Base-by-base conservation (phyloP, 2,888 invertebrate species). In the Entomobrya proxima region DNA sequence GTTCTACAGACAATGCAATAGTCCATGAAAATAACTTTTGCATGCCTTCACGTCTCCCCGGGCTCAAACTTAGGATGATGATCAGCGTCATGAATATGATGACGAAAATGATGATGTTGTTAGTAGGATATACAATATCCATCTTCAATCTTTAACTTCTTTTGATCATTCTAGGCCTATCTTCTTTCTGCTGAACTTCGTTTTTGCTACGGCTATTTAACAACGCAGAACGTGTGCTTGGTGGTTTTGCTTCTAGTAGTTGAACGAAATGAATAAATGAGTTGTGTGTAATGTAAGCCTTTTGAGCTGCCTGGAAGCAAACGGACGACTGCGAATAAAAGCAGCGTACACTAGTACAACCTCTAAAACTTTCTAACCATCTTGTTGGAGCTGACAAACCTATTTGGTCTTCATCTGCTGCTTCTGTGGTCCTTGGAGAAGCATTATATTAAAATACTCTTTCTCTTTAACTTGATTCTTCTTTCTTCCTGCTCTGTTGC, bases 1-100 rank as follows among this genome's bases (percentile, higher is more conserved):
- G n/a, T n/a, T n/a, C n/a, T n/a, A n/a, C n/a, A n/a, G 18, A 24
- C 61, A 61, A 61, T 72, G 24, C 21, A 75, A 52, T 32, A n/a
- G n/a, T n/a, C 47, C 55, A 40, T n/a, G 18, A 21, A 40, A 21
- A 74, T 47, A 74, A 72, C 55, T 83, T 83, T 83, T 69, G 77
- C 83, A 83, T 83, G 83, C 83, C 83, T 76, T 83, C 83, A 83
- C 83, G 83, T 83, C 83, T 83, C 77, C 76, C 69, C 55, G 18
- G 67, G 83, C 76, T 47, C 67, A 44, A 61, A 58, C 47, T n/a
- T n/a, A n/a, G n/a, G n/a, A n/a, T n/a, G n/a, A n/a, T n/a, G n/a
- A n/a, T n/a, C n/a, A n/a, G n/a, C n/a, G 55, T 61, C 18, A 61
- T 75, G 55, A 37, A 18, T n/a, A 61, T 64, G 44, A 79, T 52